A percentile compares a stretch with the other conserved stretches of the same genome.
Evolutionary conservation across 2,888 invertebrate species (phyloP).

Genomic region (Strigamia crassipes): DNA sequence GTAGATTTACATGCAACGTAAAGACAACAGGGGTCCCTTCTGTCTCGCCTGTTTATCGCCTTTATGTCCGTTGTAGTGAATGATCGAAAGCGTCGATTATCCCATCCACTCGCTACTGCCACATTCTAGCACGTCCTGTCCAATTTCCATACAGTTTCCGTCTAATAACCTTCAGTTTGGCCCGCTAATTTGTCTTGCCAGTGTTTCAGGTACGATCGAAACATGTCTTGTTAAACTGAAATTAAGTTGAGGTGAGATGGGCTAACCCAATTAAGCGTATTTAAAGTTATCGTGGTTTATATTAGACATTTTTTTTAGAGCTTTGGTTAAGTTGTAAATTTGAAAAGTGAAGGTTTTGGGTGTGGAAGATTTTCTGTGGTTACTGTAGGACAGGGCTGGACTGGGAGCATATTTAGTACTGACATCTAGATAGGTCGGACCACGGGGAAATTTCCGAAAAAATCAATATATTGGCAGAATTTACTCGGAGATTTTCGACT

Average conservation of each 20-base stretch:
- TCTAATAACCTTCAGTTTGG: neutral
- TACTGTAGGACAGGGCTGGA: too few species aligned
- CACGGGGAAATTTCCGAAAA: too few species aligned
- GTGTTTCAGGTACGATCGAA: neutral
- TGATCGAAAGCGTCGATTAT: constrained; percentile 6
- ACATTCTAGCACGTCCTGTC: neutral
- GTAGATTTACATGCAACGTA: neutral
- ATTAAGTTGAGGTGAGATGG: neutral
- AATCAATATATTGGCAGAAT: too few species aligned
- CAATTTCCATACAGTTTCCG: constrained; percentile 5
- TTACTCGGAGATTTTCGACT: too few species aligned
- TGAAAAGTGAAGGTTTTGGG: too few species aligned
- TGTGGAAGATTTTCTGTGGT: too few species aligned
- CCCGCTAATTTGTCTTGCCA: neutral
- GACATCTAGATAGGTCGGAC: too few species aligned
- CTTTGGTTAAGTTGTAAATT: neutral
- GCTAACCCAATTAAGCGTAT: neutral
- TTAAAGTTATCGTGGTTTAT: neutral
- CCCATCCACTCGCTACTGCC: neutral
- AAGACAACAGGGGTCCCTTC: neutral
- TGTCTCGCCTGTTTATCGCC: constrained; percentile 3
- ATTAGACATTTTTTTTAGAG: neutral
- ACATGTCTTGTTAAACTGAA: neutral
- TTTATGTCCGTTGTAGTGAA: neutral
- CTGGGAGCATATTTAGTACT: too few species aligned